Evolutionary conservation across 2,888 invertebrate species (phyloP), one percentile per base, ranked within the genome.

Genomic region (Tetanocera ferruginea): DNA sequence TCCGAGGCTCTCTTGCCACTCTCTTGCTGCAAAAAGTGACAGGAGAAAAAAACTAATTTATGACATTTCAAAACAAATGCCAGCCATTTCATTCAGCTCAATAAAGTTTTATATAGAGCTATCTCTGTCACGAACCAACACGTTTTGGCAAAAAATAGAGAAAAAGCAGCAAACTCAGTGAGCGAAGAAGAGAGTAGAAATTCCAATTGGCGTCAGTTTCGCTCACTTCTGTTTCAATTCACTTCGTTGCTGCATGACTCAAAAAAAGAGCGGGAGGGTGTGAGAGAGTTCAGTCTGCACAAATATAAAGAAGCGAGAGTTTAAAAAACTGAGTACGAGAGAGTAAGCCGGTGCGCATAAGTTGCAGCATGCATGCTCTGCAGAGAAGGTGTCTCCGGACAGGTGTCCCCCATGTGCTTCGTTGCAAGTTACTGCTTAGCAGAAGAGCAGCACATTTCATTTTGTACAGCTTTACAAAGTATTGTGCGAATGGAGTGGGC

Each of bases 11-110:
- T 70, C 34, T 49, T 8, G 8, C 25, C 2, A 72, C 57, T 52
- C 72, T 14, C 57, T 72, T 25, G 1, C 11, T 19, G 57, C 23
- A 14, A 19, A 23, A 60, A 3, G 25, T 72, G 31, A 14, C n/a
- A n/a, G 17, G 66, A 31, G 14, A 66, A 74, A 62, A 57, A 78
- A 79, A 83, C 78, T 83, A 83, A 83, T 80, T 82, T 83, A 83
- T 82, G 81, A 81, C 82, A 83, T 82, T 83, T 82, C 80, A 83
- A 83, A 83, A 83, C 83, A 83, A 78, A 83, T 79, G 77, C 79
- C 3, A 43, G 77, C 64, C 23, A 28, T 78, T 80, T 60, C 74
- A 72, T 19, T 81, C 23, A n/a, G 19, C 51, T 23, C 31, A 67
- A 6, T 0, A n/a, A 6, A 9, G 25, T 51, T 8, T 14, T 14